Evolutionary conservation across 2,888 invertebrate genomes (phyloP), one percentile per base, ranked within the genome.

Genomic region (Eilema caniola): DNA sequence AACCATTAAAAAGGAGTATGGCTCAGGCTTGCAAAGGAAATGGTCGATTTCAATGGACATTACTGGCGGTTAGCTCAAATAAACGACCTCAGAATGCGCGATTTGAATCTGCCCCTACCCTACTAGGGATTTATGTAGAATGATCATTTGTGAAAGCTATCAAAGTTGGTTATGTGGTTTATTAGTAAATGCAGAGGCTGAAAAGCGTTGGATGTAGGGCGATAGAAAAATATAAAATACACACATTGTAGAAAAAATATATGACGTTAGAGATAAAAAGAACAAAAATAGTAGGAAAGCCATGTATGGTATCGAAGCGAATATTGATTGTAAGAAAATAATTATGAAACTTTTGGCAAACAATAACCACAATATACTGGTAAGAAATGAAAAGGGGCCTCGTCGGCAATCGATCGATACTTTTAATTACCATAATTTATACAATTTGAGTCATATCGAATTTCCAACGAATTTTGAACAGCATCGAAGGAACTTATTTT

Each of bases 51-150:
- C 76, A 73, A 69, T 73, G 81, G 71, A 82, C 79, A 78, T 77
- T 73, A 77, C 79, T 71, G 74, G 75, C 69, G 79, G 81, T 75
- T 69, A 63, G 76, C 65, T 67, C 65, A 62, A 75, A 80, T 79
- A 73, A 75, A 80, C 75, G 79, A 76, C 71, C 72, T 33, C 25
- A 56, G 67, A 73, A 75, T 75, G 73, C 76, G 77, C 77, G 73
- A 72, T 71, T 75, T 63, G 57, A 70, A 79, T 78, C 73, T 74
- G 72, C 72, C 69, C 68, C 74, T 72, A 72, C 73, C 72, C 67
- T 70, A 61, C 16, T 33, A 73, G 56, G 62, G 70, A 68, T 56
- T 71, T 66, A 59, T 59, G 47, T 60, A 33, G 25, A 68, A 20
- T 28, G 31, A 24, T 57, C 23, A 37, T 62, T 31, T 68, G 64